Evolutionary conservation across 2,888 invertebrate species (phyloP).

Genomic region (Lacanobia wlatinum): DNA sequence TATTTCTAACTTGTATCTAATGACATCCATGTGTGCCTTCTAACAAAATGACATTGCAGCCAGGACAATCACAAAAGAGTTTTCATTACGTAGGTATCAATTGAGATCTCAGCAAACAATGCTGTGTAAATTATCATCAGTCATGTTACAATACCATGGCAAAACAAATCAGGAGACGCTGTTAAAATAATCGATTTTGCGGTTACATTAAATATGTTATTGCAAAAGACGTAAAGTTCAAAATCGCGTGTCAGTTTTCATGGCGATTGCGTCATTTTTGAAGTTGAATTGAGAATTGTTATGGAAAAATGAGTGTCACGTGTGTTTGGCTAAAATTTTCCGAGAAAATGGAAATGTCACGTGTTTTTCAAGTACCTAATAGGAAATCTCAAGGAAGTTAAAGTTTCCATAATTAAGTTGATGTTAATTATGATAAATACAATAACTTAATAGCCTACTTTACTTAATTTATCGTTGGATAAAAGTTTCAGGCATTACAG

Average conservation of each 20-base stretch:
- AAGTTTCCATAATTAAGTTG: background rate
- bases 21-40: slow-evolving; percentile 4
- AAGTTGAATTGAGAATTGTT: slow-evolving; percentile 30
- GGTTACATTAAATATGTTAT: slow-evolving; percentile 23
- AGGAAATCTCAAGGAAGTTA: background rate
- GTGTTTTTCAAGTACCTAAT: slow-evolving; percentile 1
- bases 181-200: slow-evolving; percentile 52
- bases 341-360: slow-evolving; percentile 5
- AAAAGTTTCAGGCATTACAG: slow-evolving; percentile 12
- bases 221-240: slow-evolving; percentile 22
- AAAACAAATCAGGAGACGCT: slow-evolving; percentile 50
- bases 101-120: slow-evolving; percentile 51
- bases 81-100: slow-evolving; percentile 34
- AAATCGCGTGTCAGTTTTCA: slow-evolving; percentile 23
- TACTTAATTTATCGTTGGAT: slow-evolving; percentile 1
- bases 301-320: slow-evolving; percentile 30
- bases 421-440: slow-evolving; percentile 14
- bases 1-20: background rate
- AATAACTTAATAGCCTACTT: slow-evolving; percentile 1
- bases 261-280: slow-evolving; percentile 33
- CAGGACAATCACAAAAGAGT: slow-evolving; percentile 19
- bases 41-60: slow-evolving; percentile 36
- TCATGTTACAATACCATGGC: slow-evolving; percentile 49
- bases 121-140: slow-evolving; percentile 59
- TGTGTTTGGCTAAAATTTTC: slow-evolving; percentile 27